Evolutionary conservation across 2,888 invertebrate genomes (phyloP).

Genomic region (Trypoxylon attenuatum): DNA sequence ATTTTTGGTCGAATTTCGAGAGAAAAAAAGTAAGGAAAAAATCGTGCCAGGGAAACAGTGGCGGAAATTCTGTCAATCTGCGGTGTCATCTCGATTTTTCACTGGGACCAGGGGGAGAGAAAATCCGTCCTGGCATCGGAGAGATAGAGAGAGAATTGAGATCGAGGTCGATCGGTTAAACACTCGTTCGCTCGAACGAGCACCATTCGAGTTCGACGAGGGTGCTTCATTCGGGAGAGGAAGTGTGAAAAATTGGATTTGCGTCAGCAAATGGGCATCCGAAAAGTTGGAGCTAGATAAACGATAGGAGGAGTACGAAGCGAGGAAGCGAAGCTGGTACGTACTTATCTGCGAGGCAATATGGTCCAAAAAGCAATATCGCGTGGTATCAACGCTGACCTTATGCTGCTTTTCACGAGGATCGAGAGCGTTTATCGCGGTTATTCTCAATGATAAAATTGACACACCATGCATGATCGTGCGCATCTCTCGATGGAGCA

Average conservation of each 20-base stretch:
- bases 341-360: conserved; percentile 43
- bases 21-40: too few species aligned
- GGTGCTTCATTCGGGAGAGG: conserved; percentile 10
- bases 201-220: conserved; percentile 2
- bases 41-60: too few species aligned
- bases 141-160: conserved; percentile 4
- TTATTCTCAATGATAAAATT: conserved; percentile 1
- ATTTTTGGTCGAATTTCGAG: too few species aligned
- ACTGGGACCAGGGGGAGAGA: background rate
- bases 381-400: conserved; percentile 40
- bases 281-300: conserved; percentile 23
- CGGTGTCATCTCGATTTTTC: conserved; percentile 18
- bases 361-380: conserved; percentile 42
- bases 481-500: background rate
- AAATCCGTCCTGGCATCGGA: too few species aligned
- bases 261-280: background rate
- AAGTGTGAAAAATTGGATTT: conserved; percentile 35
- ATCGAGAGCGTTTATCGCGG: conserved; percentile 12
- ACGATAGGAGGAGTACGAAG: conserved; percentile 17
- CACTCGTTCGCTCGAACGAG: conserved; percentile 26
- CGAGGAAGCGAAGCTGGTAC: too few species aligned
- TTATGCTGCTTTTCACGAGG: conserved; percentile 44
- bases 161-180: conserved; percentile 37
- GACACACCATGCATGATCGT: background rate
- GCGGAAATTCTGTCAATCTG: conserved; percentile 13